Percentiles rank a stretch among this genome's conserved stretches.
phyloP scores from a whole-genome alignment of 2,888 invertebrate species.

The Andricus quercusramuli region DNA sequence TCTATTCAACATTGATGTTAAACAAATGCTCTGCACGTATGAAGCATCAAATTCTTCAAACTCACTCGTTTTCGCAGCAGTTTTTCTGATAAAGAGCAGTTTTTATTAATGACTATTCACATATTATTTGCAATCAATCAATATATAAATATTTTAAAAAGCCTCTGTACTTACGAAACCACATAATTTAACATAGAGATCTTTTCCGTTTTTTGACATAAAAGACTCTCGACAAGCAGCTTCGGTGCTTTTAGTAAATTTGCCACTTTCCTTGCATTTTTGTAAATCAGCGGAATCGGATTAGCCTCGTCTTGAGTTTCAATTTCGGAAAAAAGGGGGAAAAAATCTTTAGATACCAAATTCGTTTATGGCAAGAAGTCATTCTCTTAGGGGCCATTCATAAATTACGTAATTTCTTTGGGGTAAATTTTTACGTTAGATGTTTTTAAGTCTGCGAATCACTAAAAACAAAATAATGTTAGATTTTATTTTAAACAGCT shows the following conservation, averaged over 20 bases:
- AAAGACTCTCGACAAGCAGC: conserved; percentile 56
- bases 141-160: neutral
- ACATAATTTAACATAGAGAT: conserved; percentile 57
- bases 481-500: too few relatives aligned
- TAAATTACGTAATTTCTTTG: too few relatives aligned
- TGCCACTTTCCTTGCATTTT: conserved; percentile 59
- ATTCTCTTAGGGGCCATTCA: neutral
- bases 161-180: conserved; percentile 55
- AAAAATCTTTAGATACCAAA: conserved; percentile 17
- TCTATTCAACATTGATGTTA: conserved; percentile 45
- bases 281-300: conserved; percentile 47
- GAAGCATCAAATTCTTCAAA: conserved; percentile 49
- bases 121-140: neutral
- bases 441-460: too few relatives aligned
- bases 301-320: conserved; percentile 46
- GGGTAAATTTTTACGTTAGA: too few relatives aligned
- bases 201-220: conserved; percentile 57
- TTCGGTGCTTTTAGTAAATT: conserved; percentile 59
- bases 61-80: conserved; percentile 41
- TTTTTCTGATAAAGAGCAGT: conserved; percentile 37
- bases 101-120: neutral
- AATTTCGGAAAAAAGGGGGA: conserved; percentile 27
- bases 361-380: neutral
- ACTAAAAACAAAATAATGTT: too few relatives aligned
- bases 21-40: conserved; percentile 54